Conservation (phyloP, 2,888 invertebrate genomes). For the Cheiracanthium punctorium region DNA sequence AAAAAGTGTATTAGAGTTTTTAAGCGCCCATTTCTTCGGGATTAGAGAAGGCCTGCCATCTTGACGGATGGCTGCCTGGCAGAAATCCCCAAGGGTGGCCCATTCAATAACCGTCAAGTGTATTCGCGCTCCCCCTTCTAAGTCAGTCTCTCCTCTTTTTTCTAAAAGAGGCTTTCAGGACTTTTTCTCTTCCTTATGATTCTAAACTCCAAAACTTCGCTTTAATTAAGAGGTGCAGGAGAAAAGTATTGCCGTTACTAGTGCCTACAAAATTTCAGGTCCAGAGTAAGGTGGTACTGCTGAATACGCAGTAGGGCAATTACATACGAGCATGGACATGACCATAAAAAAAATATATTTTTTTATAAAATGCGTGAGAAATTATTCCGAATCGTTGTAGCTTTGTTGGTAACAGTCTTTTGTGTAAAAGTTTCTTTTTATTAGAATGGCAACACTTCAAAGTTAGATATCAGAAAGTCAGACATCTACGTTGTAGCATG, state of each 20-base stretch:
- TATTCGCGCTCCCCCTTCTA: neutral
- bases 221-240: constrained; percentile 18
- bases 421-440: too few species aligned
- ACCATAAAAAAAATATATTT: too few species aligned
- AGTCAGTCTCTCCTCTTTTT: neutral
- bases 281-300: too few species aligned
- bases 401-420: too few species aligned
- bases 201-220: neutral
- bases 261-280: neutral
- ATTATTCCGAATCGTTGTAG: too few species aligned
- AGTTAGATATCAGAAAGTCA: too few species aligned
- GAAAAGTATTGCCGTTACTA: neutral
- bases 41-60: constrained; percentile 37
- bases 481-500: too few species aligned
- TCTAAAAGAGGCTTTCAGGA: neutral
- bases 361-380: too few species aligned
- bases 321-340: too few species aligned
- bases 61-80: constrained; percentile 30
- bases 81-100: constrained; percentile 31
- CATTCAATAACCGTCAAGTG: constrained; percentile 61
- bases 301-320: too few species aligned
- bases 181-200: neutral
- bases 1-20: constrained; percentile 48
- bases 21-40: constrained; percentile 59
- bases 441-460: too few species aligned